phyloP scores from a whole-genome alignment of 2,797 vertebrate genomes.

The Myotis planiceps region DNA sequence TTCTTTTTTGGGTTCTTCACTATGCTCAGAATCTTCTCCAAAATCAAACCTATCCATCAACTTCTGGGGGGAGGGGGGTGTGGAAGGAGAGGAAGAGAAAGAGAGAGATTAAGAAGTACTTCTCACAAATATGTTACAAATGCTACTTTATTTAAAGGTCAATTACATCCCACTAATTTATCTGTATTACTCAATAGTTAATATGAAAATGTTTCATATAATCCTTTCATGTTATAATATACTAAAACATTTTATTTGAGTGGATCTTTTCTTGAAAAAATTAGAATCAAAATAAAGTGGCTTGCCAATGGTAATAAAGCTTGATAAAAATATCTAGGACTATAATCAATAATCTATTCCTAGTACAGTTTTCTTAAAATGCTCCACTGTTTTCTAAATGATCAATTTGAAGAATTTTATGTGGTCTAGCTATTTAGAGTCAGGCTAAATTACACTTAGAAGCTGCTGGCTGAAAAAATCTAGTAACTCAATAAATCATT shows the following conservation, averaged over 20 bases:
- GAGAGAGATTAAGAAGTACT: slow-evolving; percentile 43
- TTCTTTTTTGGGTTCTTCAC: slow-evolving; percentile 97
- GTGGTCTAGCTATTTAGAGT: background rate
- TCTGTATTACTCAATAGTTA: background rate
- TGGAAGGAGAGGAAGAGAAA: background rate
- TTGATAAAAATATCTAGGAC: background rate
- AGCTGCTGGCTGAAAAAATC: background rate
- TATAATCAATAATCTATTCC: background rate
- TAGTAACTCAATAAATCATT: background rate
- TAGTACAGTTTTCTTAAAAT: background rate
- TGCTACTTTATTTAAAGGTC: background rate
- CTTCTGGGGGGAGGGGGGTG: slow-evolving; percentile 88
- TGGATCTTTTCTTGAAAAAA: background rate
- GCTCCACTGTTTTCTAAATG: background rate
- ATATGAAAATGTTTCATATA: background rate
- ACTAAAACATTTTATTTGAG: background rate
- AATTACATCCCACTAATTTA: background rate
- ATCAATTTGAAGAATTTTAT: background rate
- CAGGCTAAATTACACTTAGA: background rate
- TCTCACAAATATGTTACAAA: slow-evolving; percentile 1
- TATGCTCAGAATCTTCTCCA: slow-evolving; percentile 93
- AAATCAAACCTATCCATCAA: slow-evolving; percentile 98
- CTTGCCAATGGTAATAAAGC: background rate
- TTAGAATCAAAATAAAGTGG: slow-evolving; percentile 15
- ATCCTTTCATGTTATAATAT: background rate